phyloP scores from a whole-genome alignment of 2,797 vertebrate genomes.

The Xiphorhynchus erythropygius region DNA sequence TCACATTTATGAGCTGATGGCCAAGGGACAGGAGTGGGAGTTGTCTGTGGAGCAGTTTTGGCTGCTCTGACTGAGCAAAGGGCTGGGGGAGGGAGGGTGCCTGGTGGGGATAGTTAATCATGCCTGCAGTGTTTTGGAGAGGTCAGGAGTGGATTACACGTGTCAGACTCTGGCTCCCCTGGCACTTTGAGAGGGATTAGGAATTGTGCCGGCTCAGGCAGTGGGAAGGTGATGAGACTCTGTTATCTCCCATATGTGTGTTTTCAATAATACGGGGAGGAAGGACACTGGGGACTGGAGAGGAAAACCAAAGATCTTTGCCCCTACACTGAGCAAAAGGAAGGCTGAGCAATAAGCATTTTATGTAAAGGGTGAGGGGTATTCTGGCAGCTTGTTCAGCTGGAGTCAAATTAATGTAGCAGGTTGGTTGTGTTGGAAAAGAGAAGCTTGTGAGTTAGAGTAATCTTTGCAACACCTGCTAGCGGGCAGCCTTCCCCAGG shows the following conservation, averaged over 20 bases:
- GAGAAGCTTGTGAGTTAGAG: neutral
- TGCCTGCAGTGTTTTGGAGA: neutral
- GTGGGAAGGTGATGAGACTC: neutral
- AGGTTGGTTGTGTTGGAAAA: neutral
- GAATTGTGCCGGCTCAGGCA: neutral
- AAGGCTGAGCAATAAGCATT: neutral
- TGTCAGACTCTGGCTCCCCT: neutral
- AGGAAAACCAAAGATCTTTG: neutral
- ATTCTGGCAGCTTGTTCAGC: neutral
- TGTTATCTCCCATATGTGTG: neutral
- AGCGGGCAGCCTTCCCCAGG: neutral
- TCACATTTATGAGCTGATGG: neutral
- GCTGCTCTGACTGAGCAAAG: neutral
- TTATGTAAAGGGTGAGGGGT: neutral
- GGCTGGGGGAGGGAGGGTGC: neutral
- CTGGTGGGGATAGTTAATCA: neutral
- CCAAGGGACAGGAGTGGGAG: neutral
- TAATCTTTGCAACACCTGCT: neutral
- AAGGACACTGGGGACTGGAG: neutral
- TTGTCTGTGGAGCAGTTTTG: neutral
- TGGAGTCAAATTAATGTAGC: neutral
- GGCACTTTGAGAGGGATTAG: neutral
- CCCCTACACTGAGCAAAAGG: neutral
- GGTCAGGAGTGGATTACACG: neutral
- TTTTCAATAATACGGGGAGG: neutral